Evolutionary conservation across 1,140 invertebrate genomes (phyloP).

Genomic region (Lepidotrigona ventralis): DNA sequence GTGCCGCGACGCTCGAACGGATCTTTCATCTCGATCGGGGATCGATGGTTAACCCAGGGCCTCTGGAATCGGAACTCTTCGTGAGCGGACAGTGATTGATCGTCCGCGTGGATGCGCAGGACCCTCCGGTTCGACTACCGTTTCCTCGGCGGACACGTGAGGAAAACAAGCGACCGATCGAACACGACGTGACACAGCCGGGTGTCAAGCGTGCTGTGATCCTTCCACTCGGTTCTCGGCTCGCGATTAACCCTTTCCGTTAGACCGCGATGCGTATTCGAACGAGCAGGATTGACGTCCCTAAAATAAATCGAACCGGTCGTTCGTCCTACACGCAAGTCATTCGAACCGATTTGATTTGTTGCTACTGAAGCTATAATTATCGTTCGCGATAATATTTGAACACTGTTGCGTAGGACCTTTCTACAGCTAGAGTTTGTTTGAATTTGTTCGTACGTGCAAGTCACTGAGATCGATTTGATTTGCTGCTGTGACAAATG

Average conservation of each 20-base stretch:
- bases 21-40: constrained; percentile 60
- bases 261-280: background rate
- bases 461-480: too few relatives aligned
- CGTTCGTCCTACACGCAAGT: too few relatives aligned
- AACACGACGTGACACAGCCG: constrained; percentile 50
- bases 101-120: constrained; percentile 34
- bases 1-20: constrained; percentile 61
- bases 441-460: too few relatives aligned
- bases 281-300: too few relatives aligned
- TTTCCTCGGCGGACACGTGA: constrained; percentile 36
- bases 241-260: constrained; percentile 12
- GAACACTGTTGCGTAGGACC: too few relatives aligned
- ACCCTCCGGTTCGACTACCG: constrained; percentile 40
- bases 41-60: constrained; percentile 43
- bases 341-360: too few relatives aligned
- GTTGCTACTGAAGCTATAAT: too few relatives aligned
- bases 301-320: too few relatives aligned
- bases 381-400: too few relatives aligned
- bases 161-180: constrained; percentile 57
- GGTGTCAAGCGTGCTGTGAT: constrained; percentile 54
- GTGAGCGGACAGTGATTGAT: constrained; percentile 61
- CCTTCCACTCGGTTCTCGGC: background rate
- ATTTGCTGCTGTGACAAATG: too few relatives aligned
- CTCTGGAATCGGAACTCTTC: constrained; percentile 53
- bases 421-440: too few relatives aligned